Evolutionary conservation across 2,797 vertebrate species (phyloP).

Genomic region (Amazona finschi): DNA sequence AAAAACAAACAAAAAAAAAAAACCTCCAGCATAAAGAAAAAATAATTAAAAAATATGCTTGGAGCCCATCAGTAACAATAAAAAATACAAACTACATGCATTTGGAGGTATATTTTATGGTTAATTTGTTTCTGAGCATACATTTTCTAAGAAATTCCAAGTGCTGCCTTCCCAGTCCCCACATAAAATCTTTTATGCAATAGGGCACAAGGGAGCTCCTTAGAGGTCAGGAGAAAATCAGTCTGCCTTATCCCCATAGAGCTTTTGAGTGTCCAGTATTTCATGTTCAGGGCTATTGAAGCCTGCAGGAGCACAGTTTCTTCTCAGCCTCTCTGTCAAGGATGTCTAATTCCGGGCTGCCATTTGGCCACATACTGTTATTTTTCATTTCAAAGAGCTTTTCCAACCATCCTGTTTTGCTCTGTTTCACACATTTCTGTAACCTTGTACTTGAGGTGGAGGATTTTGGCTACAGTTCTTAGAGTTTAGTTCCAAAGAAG

Average conservation of each 20-base stretch:
- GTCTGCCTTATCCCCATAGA: fast-evolving
- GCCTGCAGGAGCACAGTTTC: background rate
- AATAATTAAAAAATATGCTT: background rate
- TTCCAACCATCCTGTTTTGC: background rate
- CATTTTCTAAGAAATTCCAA: background rate
- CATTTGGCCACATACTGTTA: background rate
- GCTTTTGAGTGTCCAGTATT: background rate
- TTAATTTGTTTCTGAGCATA: background rate
- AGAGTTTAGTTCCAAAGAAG: background rate
- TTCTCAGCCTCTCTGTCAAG: background rate
- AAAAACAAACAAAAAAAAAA: background rate
- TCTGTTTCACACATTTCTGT: background rate
- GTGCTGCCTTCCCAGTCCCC: background rate
- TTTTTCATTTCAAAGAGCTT: conserved; percentile 5
- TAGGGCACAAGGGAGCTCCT: background rate
- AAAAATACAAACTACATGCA: background rate
- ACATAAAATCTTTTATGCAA: background rate
- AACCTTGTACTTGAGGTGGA: background rate
- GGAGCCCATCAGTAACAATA: background rate
- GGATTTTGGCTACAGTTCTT: background rate
- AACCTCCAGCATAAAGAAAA: background rate
- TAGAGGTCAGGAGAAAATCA: background rate
- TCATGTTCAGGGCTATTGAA: background rate
- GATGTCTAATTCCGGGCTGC: background rate
- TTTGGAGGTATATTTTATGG: background rate